phyloP scores from a whole-genome alignment of 1,140 invertebrate species.

The Drosophila busckii region DNA sequence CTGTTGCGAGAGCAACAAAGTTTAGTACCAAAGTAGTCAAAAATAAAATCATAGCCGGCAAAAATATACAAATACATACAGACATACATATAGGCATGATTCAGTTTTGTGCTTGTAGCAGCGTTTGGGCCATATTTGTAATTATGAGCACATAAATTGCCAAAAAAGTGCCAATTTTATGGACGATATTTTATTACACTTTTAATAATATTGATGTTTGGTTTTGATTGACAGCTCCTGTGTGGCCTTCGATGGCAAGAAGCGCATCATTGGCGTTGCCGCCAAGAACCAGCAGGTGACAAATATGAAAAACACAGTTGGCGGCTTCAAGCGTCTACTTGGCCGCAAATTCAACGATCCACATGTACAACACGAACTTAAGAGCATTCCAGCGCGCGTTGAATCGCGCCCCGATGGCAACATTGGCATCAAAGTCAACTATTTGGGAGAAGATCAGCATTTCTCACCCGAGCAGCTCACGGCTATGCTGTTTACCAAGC shows the following conservation, averaged over 20 bases:
- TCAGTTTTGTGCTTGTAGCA: conserved; percentile 25
- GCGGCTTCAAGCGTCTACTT: conserved; percentile 94
- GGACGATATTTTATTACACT: conserved; percentile 14
- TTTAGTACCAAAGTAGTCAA: conserved; percentile 47
- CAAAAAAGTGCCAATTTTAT: not conserved
- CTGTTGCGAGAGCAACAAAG: conserved; percentile 17
- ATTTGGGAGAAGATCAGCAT: conserved; percentile 90
- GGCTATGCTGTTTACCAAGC: conserved; percentile 97
- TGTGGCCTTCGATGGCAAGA: conserved; percentile 95
- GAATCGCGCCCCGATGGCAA: conserved; percentile 85
- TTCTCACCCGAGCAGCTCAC: conserved; percentile 98
- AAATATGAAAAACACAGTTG: conserved; percentile 98
- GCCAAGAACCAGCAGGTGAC: conserved; percentile 98
- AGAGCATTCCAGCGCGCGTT: conserved; percentile 87
- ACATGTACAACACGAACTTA: conserved; percentile 88
- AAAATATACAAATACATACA: conserved; percentile 32
- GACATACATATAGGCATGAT: conserved; percentile 7
- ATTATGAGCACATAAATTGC: not conserved
- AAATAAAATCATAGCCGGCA: conserved; percentile 70
- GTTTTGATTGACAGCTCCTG: conserved; percentile 88
- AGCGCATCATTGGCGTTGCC: conserved; percentile 94
- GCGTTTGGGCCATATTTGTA: conserved; percentile 37
- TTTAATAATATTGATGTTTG: not conserved
- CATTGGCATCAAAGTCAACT: conserved; percentile 92
- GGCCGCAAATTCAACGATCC: conserved; percentile 94